Conservation (phyloP, 2,888 invertebrate species). For the Pedicia rivosa region DNA sequence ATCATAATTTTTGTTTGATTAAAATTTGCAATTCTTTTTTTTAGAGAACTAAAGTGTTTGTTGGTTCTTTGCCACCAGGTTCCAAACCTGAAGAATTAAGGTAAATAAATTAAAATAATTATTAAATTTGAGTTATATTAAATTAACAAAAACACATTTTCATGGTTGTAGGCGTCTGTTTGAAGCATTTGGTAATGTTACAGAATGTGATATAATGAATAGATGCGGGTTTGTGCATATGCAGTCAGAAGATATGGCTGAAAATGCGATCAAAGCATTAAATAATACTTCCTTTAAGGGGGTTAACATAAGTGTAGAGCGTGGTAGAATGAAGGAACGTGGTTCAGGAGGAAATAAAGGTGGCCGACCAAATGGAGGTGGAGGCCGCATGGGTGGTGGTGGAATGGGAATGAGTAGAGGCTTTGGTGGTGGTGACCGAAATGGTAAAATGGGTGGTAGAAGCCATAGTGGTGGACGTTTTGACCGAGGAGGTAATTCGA, state of each 20-base stretch:
- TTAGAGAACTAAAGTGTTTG: slow-evolving; percentile 76
- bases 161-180: no score
- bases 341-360: slow-evolving; percentile 37
- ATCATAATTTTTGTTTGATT: no score
- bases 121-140: no score
- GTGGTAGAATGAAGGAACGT: slow-evolving; percentile 59
- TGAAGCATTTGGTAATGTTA: slow-evolving; percentile 72
- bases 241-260: slow-evolving; percentile 67
- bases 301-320: slow-evolving; percentile 68
- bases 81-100: slow-evolving; percentile 70
- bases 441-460: slow-evolving; percentile 12
- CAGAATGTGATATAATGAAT: slow-evolving; percentile 89
- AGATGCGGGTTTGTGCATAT: slow-evolving; percentile 90
- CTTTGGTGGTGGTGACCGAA: slow-evolving; percentile 29
- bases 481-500: slow-evolving; percentile 10
- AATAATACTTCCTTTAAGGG: slow-evolving; percentile 75
- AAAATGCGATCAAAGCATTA: slow-evolving; percentile 61
- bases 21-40: no score
- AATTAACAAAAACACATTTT: no score
- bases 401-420: slow-evolving; percentile 28
- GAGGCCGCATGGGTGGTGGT: slow-evolving; percentile 27
- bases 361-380: slow-evolving; percentile 28
- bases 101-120: no score
- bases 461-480: slow-evolving; percentile 11
- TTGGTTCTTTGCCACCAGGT: slow-evolving; percentile 77